Evolutionary conservation across 1,140 invertebrate genomes (phyloP).

Genomic region (Hormaphis cornu): DNA sequence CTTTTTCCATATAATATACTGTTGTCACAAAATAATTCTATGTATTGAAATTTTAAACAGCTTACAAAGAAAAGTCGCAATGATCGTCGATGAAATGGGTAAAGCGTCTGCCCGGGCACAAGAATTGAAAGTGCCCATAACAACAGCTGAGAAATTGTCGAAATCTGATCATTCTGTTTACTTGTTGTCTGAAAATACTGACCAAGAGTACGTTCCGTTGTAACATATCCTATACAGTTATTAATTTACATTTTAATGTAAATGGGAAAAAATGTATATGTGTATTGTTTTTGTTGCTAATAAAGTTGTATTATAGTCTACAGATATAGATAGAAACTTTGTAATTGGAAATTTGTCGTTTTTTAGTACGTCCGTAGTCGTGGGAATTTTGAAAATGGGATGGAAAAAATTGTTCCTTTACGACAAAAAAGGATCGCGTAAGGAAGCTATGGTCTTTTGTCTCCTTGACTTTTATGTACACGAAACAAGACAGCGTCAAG

Average conservation of each 20-base stretch:
- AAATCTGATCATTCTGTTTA: constrained; percentile 60
- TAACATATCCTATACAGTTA: neutral
- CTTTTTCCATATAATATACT: neutral
- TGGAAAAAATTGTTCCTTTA: constrained; percentile 75
- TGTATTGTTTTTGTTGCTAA: too few species aligned
- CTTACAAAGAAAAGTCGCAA: constrained; percentile 9
- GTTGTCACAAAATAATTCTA: neutral
- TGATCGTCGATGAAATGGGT: constrained; percentile 58
- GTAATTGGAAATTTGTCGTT: constrained; percentile 25
- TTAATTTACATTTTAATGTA: neutral
- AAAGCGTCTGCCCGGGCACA: constrained; percentile 63
- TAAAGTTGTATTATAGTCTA: too few species aligned
- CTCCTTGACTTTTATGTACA: constrained; percentile 82
- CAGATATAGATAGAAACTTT: too few species aligned
- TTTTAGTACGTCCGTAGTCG: constrained; percentile 49
- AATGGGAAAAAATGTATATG: too few species aligned
- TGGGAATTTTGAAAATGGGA: constrained; percentile 75
- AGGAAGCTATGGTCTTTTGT: constrained; percentile 67
- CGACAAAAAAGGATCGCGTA: constrained; percentile 56
- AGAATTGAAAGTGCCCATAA: constrained; percentile 58
- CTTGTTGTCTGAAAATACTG: constrained; percentile 44
- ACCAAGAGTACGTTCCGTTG: neutral
- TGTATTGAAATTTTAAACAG: neutral
- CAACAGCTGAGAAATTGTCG: constrained; percentile 55
- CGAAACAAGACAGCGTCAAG: constrained; percentile 64